Evolutionary conservation across 2,888 invertebrate species (phyloP), one percentile per base, ranked within the genome.

Genomic region (Fabriciana adippe): DNA sequence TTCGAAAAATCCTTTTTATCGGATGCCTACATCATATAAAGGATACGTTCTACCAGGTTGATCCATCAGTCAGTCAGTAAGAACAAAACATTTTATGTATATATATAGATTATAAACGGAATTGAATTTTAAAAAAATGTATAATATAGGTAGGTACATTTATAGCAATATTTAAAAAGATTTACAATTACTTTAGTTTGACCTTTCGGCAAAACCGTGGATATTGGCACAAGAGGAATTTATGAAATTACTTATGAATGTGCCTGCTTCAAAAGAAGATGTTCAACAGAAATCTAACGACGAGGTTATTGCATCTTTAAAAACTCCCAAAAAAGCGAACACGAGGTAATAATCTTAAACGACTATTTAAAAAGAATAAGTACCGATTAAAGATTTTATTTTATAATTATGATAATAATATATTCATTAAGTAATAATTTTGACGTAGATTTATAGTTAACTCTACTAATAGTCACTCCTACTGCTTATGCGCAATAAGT

Each of bases 201-300:
- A 96, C 77, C 78, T 96, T 6, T 82, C 88, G 5, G 93, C 94
- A 0, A 93, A 94, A 70, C 94, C 96, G 0, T 97, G 96, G 96
- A 92, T 86, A 35, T 87, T 94, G 72, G 93, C 94, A 16, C 95
- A 95, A 0, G 89, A 93, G 60, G 86, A 92, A 15, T 87, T 96
- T 59, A 93, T 96, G 76, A 87, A 87, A 70, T 94, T 95, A 55
- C 85, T 96, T 1, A 95, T 96, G 85, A 91, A 79, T 72, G 81
- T 90, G 66, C 81, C 75, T 5, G 73, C 72, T 14, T 45, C 71
- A 1, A 77, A 75, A 15, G 82, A 77, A 75, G 85, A 80, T 62
- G 73, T 69, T 63, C 81, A 74, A 57, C 69, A 50, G 14, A 85
- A 86, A 66, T 72, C 59, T 50, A 87, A 80, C 3, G 84, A 88